phyloP scores from a whole-genome alignment of 2,113 vertebrate genomes.

The Dromaius novaehollandiae region DNA sequence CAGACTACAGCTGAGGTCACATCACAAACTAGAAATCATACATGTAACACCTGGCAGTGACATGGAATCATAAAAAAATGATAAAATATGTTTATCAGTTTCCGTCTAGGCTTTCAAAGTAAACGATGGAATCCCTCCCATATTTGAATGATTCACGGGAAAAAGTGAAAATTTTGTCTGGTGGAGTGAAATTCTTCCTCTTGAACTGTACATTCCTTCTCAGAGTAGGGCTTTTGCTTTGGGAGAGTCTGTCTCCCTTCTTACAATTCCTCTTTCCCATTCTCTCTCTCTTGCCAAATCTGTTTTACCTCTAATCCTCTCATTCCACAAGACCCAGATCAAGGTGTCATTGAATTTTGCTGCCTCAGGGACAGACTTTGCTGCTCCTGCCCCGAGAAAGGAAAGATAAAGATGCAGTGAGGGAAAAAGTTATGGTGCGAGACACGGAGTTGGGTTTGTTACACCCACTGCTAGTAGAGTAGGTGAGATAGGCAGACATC shows the following conservation, averaged over 20 bases:
- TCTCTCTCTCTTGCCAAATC: not conserved
- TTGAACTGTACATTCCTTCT: rapidly evolving
- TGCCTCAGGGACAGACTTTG: not conserved
- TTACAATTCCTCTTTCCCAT: not conserved
- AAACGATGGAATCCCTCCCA: not conserved
- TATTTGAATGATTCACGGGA: not conserved
- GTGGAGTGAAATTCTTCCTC: not conserved
- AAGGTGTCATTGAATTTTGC: not conserved
- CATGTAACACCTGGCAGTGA: not conserved
- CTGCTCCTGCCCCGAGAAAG: not conserved
- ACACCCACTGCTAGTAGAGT: not conserved
- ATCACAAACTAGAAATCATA: not conserved
- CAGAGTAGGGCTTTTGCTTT: not conserved
- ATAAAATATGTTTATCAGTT: not conserved
- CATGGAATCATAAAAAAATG: not conserved
- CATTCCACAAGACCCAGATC: not conserved
- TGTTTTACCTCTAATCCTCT: not conserved
- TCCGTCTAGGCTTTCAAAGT: not conserved
- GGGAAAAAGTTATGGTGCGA: rapidly evolving
- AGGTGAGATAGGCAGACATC: not conserved
- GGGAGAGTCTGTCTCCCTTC: not conserved
- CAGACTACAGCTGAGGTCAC: not conserved
- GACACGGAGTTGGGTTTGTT: not conserved
- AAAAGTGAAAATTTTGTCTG: not conserved
- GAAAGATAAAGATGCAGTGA: not conserved